Evolutionary conservation across 1,140 invertebrate genomes (phyloP), one percentile per base, ranked within the genome.

Genomic region (Heliconius eleuchia): DNA sequence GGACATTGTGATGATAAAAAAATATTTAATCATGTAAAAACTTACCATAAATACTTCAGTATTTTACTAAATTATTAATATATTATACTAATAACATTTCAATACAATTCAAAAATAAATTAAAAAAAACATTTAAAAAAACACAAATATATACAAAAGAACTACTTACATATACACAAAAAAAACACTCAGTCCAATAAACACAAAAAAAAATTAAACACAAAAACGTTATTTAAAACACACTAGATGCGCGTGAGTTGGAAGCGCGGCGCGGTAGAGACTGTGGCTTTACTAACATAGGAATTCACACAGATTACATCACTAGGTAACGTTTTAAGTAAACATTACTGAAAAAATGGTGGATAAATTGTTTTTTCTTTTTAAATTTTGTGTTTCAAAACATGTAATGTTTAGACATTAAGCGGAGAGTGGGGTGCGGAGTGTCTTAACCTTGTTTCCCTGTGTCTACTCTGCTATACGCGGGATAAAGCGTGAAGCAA

Each of bases 171-270:
- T 23, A 57, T n/a, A 23, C 55, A 57, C 55, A 57, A 57, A 23
- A 55, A 60, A 60, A n/a, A 66, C 60, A 66, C 13, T 27, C 27
- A 30, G 13, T n/a, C 13, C 5, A 66, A 30, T 13, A 5, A 66
- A 30, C 60, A 66, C 60, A 30, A 27, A 66, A 66, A 37, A 66
- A 66, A 30, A n/a, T 27, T 4, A 11, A n/a, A 13, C 57, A 60
- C 19, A 60, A 60, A 60, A 27, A 23, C 9, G 23, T 60, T 30
- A 60, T 23, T 27, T 30, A 16, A 23, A 66, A 30, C 60, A 66
- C 60, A 27, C 60, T 66, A 30, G 60, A 66, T 66, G 60, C 60
- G 60, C 60, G 60, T 66, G 60, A 66, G 60, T 66, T 30, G 60
- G 60, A 66, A 66, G 60, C 60, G 60, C 60, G 60, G 23, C 60